phyloP scores from a whole-genome alignment of 92 coral and sea anemone species.

The Nematostella vectensis region DNA sequence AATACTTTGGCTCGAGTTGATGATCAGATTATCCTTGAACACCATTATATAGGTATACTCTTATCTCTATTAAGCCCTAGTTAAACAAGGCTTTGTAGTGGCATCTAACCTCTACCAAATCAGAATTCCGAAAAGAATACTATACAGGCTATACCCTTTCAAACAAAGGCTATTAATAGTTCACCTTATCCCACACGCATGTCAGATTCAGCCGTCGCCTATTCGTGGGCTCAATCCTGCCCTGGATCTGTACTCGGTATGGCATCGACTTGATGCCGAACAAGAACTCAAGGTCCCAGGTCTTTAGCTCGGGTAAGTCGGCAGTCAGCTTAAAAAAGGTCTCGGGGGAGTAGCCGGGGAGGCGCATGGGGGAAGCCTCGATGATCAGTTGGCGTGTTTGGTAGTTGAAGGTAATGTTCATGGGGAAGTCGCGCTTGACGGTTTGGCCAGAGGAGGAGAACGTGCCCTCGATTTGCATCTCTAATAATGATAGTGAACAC shows the following conservation, averaged over 20 bases:
- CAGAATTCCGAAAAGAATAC: too few relatives aligned
- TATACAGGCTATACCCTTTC: too few relatives aligned
- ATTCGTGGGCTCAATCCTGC: slow-evolving; percentile 1
- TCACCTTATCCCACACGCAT: neutral
- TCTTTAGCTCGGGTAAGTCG: slow-evolving; percentile 4
- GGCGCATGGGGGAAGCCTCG: neutral
- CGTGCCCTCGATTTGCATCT: neutral
- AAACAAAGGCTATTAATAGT: too few relatives aligned
- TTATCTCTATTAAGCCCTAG: too few relatives aligned
- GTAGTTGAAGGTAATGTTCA: slow-evolving; percentile 5
- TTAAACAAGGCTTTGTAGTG: too few relatives aligned
- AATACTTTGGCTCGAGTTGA: too few relatives aligned
- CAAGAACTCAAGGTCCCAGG: slow-evolving; percentile 1
- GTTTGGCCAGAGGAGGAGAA: slow-evolving; percentile 4
- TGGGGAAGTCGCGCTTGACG: slow-evolving; percentile 11
- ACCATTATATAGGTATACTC: too few relatives aligned
- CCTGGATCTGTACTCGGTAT: slow-evolving; percentile 4
- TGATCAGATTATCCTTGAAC: too few relatives aligned
- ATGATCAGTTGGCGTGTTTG: slow-evolving; percentile 7
- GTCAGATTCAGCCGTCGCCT: neutral
- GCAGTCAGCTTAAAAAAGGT: neutral
- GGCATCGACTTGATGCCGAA: slow-evolving; percentile 15
- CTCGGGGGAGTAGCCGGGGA: neutral
- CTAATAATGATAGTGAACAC: slow-evolving; percentile 1
- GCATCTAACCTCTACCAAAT: too few relatives aligned